Evolutionary conservation across 92 coral and sea anemone species (phyloP), one percentile per base, ranked within the genome.

Genomic region (Galaxea fascicularis): DNA sequence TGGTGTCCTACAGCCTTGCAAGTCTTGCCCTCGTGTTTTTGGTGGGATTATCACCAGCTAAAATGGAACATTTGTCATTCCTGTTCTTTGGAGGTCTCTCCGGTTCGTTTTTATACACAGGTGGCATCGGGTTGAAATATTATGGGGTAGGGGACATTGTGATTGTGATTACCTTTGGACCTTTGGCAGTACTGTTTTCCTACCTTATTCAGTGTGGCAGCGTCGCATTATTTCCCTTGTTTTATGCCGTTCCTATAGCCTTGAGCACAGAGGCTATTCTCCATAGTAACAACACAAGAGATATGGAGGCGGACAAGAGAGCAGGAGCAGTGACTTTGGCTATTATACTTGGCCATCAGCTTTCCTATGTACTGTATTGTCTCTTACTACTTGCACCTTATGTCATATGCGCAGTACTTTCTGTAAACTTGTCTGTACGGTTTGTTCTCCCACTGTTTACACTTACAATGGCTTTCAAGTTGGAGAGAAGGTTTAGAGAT

Each of bases 81-180:
- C 67, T 96, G 59, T 96, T 96, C 85, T 96, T 96, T 79, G 99
- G 99, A 29, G 99, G 99, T 4, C 86, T 96, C 18, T 96, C 99
- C 22, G 99, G 98, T 21, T 96, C 99, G 57, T 96, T 96, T 84
- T 82, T 96, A 13, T 96, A 96, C 93, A 96, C 99, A 51, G 98
- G 98, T 9, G 98, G 98, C 21, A 85, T 96, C 86, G 98, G 98
- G 29, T 65, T 96, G n/a, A 96, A 96, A 73, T 96, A 96, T 83
- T 94, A 94, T 73, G 98, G 98, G 24, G 89, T 96, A 21, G 99
- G 99, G 16, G 99, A 96, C 79, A 85, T 96, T 29, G 98, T 96
- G n/a, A 93, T 96, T 49, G 82, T 96, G 14, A 94, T 96, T 14
- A 94, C 98, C 49, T 96, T 96, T 76, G 99, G 99, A 24, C 99